Conservation (phyloP, 2,888 invertebrate genomes). For the Eupsilia transversa region DNA sequence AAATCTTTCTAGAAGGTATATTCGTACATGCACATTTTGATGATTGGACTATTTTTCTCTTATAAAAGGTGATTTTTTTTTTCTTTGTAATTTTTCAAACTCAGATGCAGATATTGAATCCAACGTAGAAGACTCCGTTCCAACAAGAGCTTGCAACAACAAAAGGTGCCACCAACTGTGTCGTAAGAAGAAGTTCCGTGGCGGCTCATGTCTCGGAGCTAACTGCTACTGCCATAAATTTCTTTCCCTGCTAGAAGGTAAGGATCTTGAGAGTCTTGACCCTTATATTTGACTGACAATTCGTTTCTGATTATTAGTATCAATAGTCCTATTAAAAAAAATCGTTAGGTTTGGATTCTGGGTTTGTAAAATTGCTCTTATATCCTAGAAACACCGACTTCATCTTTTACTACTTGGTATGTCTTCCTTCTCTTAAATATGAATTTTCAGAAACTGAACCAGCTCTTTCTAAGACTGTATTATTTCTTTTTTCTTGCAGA, state of each 20-base stretch:
- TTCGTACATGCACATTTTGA: no score
- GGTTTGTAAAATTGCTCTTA: no score
- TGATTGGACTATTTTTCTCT: no score
- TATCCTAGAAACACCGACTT: no score
- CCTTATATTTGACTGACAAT: no score
- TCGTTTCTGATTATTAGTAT: no score
- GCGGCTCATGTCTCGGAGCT: constrained; percentile 32
- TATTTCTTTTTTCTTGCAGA: neutral
- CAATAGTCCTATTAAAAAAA: no score
- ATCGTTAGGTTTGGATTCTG: no score
- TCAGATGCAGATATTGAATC: neutral
- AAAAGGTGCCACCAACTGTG: constrained; percentile 28
- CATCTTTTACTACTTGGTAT: no score
- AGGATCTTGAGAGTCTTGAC: neutral
- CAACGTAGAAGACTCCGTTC: neutral
- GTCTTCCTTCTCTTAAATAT: no score
- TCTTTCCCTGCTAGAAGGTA: constrained; percentile 20
- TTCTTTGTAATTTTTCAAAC: no score
- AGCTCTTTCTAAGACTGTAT: neutral
- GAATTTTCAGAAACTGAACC: neutral
- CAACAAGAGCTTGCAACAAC: constrained; percentile 32
- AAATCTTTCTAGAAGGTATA: no score
- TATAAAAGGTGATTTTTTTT: neutral
- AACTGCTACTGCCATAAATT: constrained; percentile 41
- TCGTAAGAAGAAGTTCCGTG: constrained; percentile 38